phyloP scores from a whole-genome alignment of 2,113 vertebrate genomes.

The Cavia porcellus region DNA sequence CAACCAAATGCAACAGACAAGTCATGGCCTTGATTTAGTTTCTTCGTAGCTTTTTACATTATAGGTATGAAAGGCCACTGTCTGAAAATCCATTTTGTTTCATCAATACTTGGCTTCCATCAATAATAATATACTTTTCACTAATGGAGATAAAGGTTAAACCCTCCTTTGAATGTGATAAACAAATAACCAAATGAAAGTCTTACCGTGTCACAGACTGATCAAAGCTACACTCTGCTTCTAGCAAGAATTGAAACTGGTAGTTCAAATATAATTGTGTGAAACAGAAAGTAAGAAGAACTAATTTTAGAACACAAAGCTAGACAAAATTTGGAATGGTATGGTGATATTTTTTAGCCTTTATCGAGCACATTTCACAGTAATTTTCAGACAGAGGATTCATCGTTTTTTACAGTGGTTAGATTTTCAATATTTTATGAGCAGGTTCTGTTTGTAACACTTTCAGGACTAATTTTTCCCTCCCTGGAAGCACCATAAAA shows the following conservation, averaged over 20 bases:
- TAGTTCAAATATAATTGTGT: neutral
- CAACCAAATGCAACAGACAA: slow-evolving; percentile 25
- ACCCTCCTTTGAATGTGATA: slow-evolving; percentile 23
- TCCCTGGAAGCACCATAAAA: neutral
- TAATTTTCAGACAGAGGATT: neutral
- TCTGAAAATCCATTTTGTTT: slow-evolving; percentile 53
- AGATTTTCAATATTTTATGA: slow-evolving; percentile 36
- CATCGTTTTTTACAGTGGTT: neutral
- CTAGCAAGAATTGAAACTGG: neutral
- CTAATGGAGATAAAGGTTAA: slow-evolving; percentile 43
- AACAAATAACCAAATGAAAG: slow-evolving; percentile 41
- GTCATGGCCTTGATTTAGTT: neutral
- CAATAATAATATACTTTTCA: slow-evolving; percentile 27
- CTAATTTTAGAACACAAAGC: neutral
- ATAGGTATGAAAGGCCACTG: slow-evolving; percentile 5
- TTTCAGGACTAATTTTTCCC: slow-evolving; percentile 5
- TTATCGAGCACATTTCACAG: slow-evolving; percentile 33
- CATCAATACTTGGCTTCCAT: neutral
- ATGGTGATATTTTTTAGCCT: neutral
- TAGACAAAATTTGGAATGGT: neutral
- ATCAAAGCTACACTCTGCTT: neutral
- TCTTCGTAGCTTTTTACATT: slow-evolving; percentile 43
- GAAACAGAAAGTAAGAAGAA: slow-evolving; percentile 36
- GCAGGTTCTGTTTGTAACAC: slow-evolving; percentile 27
- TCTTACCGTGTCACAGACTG: neutral